Evolutionary conservation across 1,140 invertebrate species (phyloP), one percentile per base, ranked within the genome.

Genomic region (Bombus confusus): DNA sequence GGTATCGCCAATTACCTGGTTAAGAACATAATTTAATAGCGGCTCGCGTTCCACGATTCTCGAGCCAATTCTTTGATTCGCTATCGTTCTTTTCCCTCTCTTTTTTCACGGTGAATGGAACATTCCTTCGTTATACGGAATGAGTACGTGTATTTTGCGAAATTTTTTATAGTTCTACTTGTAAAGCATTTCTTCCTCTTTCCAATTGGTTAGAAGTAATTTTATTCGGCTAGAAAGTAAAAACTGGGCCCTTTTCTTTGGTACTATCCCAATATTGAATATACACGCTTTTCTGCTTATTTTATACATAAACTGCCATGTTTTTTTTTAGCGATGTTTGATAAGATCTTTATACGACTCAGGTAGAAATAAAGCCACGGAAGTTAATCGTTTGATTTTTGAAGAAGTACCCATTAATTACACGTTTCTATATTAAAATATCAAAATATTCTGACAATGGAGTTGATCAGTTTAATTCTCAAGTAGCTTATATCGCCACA

Each of bases 1-100:
- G 39, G 22, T 84, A 84, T 78, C 76, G 75, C 43, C 39, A 72
- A 79, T 84, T 83, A 71, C 2, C 64, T 52, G 31, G 47, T 31
- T 59, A 13, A 18, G 41, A 62, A 57, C 22, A 25, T 78, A 84
- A 84, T 84, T 84, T 84, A 84, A 84, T 84, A 71, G 47, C 28
- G 18, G 15, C 52, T 15, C 62, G 12, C 37, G 74, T 83, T 57
- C n/a, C 43, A 22, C 74, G 22, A 69, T 69, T 69, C 25, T 57
- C 43, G 10, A n/a, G 9, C 37, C 64, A 43, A 71, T 59, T 37
- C 25, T 71, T 72, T 57, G 39, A 79, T 69, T 79, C 41, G 39
- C 9, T 25, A 57, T 25, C 31, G 18, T 41, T 43, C 28, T 57
- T 52, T 28, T 9, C 8, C 13, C 25, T 9, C 31, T 18, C n/a